Base-by-base conservation (phyloP, 2,888 invertebrate species). In the Orgyia antiqua region DNA sequence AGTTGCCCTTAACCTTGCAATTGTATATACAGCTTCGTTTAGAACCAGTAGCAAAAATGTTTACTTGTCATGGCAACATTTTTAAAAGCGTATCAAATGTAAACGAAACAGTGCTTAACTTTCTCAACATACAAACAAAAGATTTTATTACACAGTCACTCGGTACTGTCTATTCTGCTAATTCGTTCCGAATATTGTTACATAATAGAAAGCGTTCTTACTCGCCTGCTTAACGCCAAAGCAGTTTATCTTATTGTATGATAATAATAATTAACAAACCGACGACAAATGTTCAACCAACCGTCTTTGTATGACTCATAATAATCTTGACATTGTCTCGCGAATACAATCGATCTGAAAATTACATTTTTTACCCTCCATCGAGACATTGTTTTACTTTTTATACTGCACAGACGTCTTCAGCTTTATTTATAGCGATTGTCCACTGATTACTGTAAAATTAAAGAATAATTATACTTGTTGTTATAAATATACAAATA, bases 381-480 rank as follows among this genome's bases (percentile, higher is more conserved):
- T 42, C 20, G 31, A 36, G 36, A 52, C 47, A 63, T 65, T 59
- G 62, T 62, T 43, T 60, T 33, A 41, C 31, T 58, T 60, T 50
- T 59, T 58, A 29, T 45, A 38, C 30, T 25, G 34, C 30, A 31
- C 40, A 37, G 40, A 51, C 42, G 29, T 42, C 36, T 51, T 34
- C 36, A 38, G 36, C 33, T n/a, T 36, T 43, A 45, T 42, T 44
- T 28, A 41, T 42, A 27, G 24, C 36, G 21, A 45, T 51, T 43
- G 38, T 35, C 20, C 35, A 27, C 10, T 47, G 31, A 39, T 43
- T 42, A 24, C 25, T 29, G 31, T 40, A 37, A 43, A 55, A 42
- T 53, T 44, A 39, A 27, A 17, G 36, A 42, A 39, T 51, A 47
- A 47, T 24, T 3, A 21, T 36, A 39, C 27, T 39, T 36, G 33